Evolutionary conservation across 1,140 invertebrate genomes (phyloP), one percentile per base, ranked within the genome.

Genomic region (Papilio aristodemus): DNA sequence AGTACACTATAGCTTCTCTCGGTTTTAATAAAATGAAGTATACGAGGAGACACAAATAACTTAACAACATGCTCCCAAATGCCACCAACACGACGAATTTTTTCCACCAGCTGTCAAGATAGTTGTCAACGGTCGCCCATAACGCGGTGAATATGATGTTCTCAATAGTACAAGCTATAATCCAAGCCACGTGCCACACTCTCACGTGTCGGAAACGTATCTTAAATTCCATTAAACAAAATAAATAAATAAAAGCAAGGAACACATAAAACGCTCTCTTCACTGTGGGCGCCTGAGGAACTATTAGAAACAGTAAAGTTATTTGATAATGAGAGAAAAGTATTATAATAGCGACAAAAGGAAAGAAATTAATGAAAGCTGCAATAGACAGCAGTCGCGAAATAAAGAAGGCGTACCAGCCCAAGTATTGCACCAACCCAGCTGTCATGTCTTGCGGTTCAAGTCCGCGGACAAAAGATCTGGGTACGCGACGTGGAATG

Each of bases 141-240:
- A 93, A 77, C 2, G 93, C 79, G 25, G 94, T 93, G 85, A 96
- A 93, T 14, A 92, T 75, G 32, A 93, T 87, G 76, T 95, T 96
- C 86, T 96, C 94, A 11, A 90, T 69, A 37, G 94, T 93, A 13
- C 94, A 93, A 25, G 95, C 89, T 25, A 93, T 83, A 76, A 95
- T 93, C 86, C 94, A 96, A 63, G 92, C 89, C 38, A 93, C 84
- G 67, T 95, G 93, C 93, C 95, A 95, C 27, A 93, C 88, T 9
- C 94, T 92, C 4, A 95, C 93, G 73, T 94, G 93, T 66, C 93
- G 94, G 74, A 96, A 96, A 87, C 94, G 94, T 50, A 95, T 93
- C 74, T 95, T 95, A 73, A 95, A 95, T 78, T 96, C 95, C 72
- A 96, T 94, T 25, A 95, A 86, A 79, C 94, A 94, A 79, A 95